Percentiles rank a stretch among this genome's conserved stretches.
Evolutionary conservation across 2,888 invertebrate genomes (phyloP).

Genomic region (Aricia artaxerxes): DNA sequence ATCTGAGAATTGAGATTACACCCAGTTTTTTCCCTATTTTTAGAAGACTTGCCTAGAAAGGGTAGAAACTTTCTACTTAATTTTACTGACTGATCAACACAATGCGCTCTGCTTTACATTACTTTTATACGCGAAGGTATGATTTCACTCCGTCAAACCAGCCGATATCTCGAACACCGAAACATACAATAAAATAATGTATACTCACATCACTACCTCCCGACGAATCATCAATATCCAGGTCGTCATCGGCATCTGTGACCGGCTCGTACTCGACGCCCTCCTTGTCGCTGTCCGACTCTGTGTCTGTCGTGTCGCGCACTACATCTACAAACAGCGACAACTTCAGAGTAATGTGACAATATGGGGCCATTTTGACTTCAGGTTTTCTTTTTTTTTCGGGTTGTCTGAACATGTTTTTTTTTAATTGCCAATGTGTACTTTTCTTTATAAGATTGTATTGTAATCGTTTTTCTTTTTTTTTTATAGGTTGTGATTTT

Average conservation of each 20-base stretch:
- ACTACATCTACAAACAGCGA: constrained; percentile 74
- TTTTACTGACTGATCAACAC: no score
- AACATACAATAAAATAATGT: not conserved
- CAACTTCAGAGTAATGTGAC: constrained; percentile 41
- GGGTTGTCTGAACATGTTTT: not conserved
- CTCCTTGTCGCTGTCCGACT: constrained; percentile 53
- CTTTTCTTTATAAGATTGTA: not conserved
- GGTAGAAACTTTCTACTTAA: no score
- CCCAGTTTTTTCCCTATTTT: no score
- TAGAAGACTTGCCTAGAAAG: no score
- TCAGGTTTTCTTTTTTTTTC: constrained; percentile 38
- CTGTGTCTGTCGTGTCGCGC: constrained; percentile 78
- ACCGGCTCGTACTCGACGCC: constrained; percentile 76
- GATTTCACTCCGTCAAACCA: no score
- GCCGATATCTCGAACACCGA: no score
- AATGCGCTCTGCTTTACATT: no score
- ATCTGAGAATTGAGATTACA: no score
- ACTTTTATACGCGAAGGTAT: no score
- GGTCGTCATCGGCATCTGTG: constrained; percentile 70
- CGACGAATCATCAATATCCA: constrained; percentile 65
- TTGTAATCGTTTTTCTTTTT: not conserved
- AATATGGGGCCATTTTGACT: constrained; percentile 27
- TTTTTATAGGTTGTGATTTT: not conserved
- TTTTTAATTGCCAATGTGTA: not conserved
- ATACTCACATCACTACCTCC: constrained; percentile 76